Evolutionary conservation across 2,888 invertebrate species (phyloP).

Genomic region (Drosophila seclusa): DNA sequence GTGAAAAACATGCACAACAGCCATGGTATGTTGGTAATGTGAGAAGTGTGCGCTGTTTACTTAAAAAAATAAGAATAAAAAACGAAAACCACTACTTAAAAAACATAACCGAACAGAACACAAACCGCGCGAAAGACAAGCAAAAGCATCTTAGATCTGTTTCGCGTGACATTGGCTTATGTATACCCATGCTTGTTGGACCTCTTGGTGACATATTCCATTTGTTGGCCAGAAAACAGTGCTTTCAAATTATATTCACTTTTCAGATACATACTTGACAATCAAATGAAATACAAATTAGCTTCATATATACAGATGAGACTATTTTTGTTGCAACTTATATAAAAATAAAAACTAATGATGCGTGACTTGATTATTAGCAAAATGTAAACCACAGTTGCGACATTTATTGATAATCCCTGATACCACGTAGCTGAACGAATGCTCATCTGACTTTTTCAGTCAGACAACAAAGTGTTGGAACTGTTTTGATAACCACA

Average conservation of each 20-base stretch:
- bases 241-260: conserved; percentile 8
- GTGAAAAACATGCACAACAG: conserved; percentile 59
- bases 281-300: background rate
- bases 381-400: background rate
- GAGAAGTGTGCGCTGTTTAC: conserved; percentile 58
- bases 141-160: conserved; percentile 27
- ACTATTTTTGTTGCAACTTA: background rate
- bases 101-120: conserved; percentile 1
- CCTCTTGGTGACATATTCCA: conserved; percentile 2
- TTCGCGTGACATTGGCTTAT: conserved; percentile 13
- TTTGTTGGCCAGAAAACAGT: conserved; percentile 6
- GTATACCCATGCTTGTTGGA: background rate
- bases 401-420: conserved; percentile 7
- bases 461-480: conserved; percentile 2
- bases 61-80: conserved; percentile 12
- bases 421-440: background rate
- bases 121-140: conserved; percentile 4
- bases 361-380: background rate
- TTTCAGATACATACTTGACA: background rate
- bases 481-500: conserved; percentile 11
- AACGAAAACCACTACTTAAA: conserved; percentile 4
- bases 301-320: background rate
- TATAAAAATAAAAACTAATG: background rate
- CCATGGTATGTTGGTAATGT: conserved; percentile 52
- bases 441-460: background rate